Evolutionary conservation across 2,888 invertebrate genomes (phyloP).

Genomic region (Ditula angustiorana): DNA sequence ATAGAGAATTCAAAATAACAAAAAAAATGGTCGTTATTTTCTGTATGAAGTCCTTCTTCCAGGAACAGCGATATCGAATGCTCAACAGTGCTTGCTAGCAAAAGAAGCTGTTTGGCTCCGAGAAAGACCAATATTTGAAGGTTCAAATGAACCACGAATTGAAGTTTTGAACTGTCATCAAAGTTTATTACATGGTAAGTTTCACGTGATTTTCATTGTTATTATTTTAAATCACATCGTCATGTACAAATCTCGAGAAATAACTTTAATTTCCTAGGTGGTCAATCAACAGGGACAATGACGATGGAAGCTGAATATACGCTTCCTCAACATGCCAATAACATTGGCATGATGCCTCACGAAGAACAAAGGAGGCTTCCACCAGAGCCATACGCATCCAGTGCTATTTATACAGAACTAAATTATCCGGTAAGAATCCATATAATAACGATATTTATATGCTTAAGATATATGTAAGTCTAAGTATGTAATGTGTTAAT

Average conservation of each 20-base stretch:
- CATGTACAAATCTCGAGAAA: no score
- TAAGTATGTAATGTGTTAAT: background rate
- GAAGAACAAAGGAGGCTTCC: conserved; percentile 72
- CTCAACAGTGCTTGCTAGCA: conserved; percentile 77
- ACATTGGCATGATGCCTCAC: conserved; percentile 68
- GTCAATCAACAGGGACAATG: conserved; percentile 74
- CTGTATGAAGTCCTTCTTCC: conserved; percentile 42
- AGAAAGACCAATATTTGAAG: conserved; percentile 75
- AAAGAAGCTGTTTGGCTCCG: conserved; percentile 81
- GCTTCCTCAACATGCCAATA: conserved; percentile 74
- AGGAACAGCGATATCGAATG: conserved; percentile 74
- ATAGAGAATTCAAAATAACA: background rate
- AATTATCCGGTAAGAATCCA: conserved; percentile 70
- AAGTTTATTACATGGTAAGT: conserved; percentile 72
- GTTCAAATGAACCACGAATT: conserved; percentile 77
- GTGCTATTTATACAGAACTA: conserved; percentile 86
- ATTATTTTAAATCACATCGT: no score
- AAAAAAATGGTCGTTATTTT: background rate
- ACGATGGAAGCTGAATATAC: conserved; percentile 81
- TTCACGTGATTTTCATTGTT: background rate
- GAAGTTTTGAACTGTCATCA: conserved; percentile 80
- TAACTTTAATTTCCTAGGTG: conserved; percentile 54
- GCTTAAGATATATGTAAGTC: background rate
- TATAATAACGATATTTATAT: background rate
- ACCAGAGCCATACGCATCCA: conserved; percentile 91